Conservation (phyloP, 2,113 vertebrate genomes). For the Podarcis raffonei region DNA sequence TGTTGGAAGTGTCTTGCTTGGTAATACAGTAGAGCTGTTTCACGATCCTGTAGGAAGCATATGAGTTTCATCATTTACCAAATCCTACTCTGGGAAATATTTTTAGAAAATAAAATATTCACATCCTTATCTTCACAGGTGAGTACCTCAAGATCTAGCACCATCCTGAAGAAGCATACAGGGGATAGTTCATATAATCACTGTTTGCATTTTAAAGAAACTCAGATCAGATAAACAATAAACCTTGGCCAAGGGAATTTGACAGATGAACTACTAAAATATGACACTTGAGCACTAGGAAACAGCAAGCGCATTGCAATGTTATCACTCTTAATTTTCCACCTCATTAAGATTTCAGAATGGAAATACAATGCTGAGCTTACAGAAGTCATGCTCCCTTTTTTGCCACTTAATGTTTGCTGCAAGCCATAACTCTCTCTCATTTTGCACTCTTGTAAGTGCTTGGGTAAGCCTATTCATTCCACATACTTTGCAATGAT, state of each 20-base stretch:
- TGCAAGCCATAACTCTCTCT: slow-evolving; percentile 29
- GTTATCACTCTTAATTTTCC: slow-evolving; percentile 74
- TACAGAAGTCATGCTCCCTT: slow-evolving; percentile 33
- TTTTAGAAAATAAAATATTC: slow-evolving; percentile 63
- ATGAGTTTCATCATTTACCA: neutral
- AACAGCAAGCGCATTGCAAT: slow-evolving; percentile 52
- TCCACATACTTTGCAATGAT: slow-evolving; percentile 19
- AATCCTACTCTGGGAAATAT: slow-evolving; percentile 31
- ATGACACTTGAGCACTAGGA: slow-evolving; percentile 35
- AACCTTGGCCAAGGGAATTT: slow-evolving; percentile 40
- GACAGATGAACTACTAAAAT: slow-evolving; percentile 32
- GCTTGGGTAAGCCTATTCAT: slow-evolving; percentile 2
- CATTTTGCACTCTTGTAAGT: slow-evolving; percentile 17
- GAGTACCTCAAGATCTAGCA: slow-evolving; percentile 29
- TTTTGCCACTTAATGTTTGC: slow-evolving; percentile 57
- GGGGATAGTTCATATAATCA: slow-evolving; percentile 25
- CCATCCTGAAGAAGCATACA: slow-evolving; percentile 34
- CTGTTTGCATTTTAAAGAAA: slow-evolving; percentile 27
- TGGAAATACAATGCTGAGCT: slow-evolving; percentile 50
- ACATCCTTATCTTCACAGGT: slow-evolving; percentile 40
- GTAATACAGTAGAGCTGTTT: neutral
- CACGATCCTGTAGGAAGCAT: neutral
- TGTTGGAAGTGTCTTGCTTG: neutral
- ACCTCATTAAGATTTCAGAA: slow-evolving; percentile 68
- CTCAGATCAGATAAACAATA: slow-evolving; percentile 32